Conservation (phyloP, 1,140 invertebrate genomes). For the Caenorhabditis briggsae region DNA sequence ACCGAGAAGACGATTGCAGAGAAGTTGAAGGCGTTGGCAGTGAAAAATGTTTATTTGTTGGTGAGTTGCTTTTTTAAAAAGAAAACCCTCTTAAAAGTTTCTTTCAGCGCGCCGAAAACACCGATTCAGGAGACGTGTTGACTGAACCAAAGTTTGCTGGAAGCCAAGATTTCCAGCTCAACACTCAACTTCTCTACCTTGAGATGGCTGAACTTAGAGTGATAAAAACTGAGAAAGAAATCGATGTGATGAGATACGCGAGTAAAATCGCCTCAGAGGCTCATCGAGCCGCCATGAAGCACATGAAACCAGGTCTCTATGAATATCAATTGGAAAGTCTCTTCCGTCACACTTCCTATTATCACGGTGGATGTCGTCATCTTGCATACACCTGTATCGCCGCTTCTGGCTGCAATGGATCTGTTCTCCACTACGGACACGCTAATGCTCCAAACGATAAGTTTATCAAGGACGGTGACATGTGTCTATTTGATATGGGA, state of each 20-base stretch:
- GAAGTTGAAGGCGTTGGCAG: slow-evolving; percentile 57
- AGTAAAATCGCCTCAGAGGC: slow-evolving; percentile 67
- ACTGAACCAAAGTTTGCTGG: slow-evolving; percentile 61
- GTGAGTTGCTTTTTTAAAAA: too few relatives aligned
- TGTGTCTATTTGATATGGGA: slow-evolving; percentile 98
- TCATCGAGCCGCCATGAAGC: slow-evolving; percentile 66
- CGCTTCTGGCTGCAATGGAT: slow-evolving; percentile 86
- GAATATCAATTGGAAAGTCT: slow-evolving; percentile 90
- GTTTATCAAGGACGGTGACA: slow-evolving; percentile 87
- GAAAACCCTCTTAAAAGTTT: too few relatives aligned
- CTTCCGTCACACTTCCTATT: slow-evolving; percentile 76
- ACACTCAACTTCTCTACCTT: slow-evolving; percentile 70
- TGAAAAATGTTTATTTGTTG: slow-evolving; percentile 66
- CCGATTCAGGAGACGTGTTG: slow-evolving; percentile 67
- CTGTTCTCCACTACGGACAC: slow-evolving; percentile 96
- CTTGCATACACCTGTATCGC: slow-evolving; percentile 77
- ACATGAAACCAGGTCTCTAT: slow-evolving; percentile 71
- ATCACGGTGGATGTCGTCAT: slow-evolving; percentile 76
- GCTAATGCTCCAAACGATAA: slow-evolving; percentile 91
- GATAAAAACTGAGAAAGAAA: slow-evolving; percentile 74
- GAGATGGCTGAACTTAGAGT: slow-evolving; percentile 76
- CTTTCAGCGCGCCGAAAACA: slow-evolving; percentile 70
- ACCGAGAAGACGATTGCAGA: slow-evolving; percentile 62
- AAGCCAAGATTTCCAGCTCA: slow-evolving; percentile 51
- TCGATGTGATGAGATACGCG: slow-evolving; percentile 68